phyloP scores from a whole-genome alignment of 2,113 vertebrate species.

The Rhagologus leucostigma region DNA sequence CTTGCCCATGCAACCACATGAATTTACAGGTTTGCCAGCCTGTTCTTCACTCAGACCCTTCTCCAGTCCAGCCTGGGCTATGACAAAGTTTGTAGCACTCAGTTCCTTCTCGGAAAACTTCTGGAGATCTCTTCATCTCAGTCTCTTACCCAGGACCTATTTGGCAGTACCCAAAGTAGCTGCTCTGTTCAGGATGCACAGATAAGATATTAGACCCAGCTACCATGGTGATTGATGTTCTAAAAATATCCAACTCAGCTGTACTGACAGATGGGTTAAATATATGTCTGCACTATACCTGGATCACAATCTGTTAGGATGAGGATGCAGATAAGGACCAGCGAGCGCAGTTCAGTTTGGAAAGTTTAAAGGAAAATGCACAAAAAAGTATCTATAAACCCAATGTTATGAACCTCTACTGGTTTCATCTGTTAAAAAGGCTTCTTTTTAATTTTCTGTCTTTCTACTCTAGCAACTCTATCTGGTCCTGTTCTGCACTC shows the following conservation, averaged over 20 bases:
- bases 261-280: constrained; percentile 37
- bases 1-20: neutral
- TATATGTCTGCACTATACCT: neutral
- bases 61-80: neutral
- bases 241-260: constrained; percentile 14
- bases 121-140: neutral
- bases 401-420: neutral
- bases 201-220: constrained; percentile 3
- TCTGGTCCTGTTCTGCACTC: neutral
- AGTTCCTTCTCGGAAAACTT: neutral
- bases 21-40: neutral
- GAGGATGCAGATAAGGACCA: neutral
- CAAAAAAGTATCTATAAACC: neutral
- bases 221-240: constrained; percentile 11
- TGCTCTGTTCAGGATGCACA: neutral
- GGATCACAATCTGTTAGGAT: neutral
- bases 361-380: neutral
- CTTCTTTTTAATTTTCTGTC: neutral
- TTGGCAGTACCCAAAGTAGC: neutral
- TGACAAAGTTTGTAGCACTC: neutral
- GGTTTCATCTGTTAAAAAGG: neutral
- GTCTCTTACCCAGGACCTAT: neutral
- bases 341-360: neutral
- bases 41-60: neutral
- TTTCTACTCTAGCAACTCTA: neutral